These are phyloP conservation scores for Mechanitis messenoides DNA, from an alignment of 2,888 invertebrate genomes.

Conservation along the genomic window DNA sequence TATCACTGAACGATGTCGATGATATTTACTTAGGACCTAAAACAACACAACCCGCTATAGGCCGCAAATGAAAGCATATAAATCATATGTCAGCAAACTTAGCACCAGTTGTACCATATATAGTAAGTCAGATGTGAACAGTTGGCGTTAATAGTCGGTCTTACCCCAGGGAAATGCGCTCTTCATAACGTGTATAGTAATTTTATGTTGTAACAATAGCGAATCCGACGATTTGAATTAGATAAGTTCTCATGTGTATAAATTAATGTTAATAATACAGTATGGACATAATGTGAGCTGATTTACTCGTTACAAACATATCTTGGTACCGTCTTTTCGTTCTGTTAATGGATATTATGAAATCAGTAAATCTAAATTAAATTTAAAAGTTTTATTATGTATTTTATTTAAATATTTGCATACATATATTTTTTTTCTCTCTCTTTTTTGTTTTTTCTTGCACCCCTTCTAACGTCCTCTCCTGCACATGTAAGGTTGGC, in stretches of 20 bases:
- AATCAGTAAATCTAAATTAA: too few species aligned
- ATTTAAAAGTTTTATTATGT: too few species aligned
- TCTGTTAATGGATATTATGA: too few species aligned
- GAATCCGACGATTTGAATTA: conserved; percentile 32
- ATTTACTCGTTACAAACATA: background rate
- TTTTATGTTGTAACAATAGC: conserved; percentile 65
- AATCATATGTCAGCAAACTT: conserved; percentile 35
- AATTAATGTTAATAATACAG: conserved; percentile 18
- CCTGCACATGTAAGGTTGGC: too few species aligned
- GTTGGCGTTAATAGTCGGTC: conserved; percentile 70
- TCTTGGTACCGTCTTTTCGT: too few species aligned
- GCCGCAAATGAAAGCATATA: conserved; percentile 11
- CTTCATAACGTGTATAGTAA: conserved; percentile 67
- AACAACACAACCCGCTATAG: conserved; percentile 9
- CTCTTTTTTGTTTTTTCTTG: too few species aligned
- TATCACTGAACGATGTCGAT: background rate
- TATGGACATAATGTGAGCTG: background rate
- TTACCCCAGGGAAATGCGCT: conserved; percentile 67
- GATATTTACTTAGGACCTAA: conserved; percentile 7
- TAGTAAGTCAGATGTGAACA: conserved; percentile 56
- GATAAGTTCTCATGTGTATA: conserved; percentile 26
- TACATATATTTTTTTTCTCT: too few species aligned
- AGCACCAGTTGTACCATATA: conserved; percentile 41
- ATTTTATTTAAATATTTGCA: too few species aligned
- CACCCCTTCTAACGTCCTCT: too few species aligned